Evolutionary conservation across 2,797 vertebrate species (phyloP).

Genomic region (Manis javanica): DNA sequence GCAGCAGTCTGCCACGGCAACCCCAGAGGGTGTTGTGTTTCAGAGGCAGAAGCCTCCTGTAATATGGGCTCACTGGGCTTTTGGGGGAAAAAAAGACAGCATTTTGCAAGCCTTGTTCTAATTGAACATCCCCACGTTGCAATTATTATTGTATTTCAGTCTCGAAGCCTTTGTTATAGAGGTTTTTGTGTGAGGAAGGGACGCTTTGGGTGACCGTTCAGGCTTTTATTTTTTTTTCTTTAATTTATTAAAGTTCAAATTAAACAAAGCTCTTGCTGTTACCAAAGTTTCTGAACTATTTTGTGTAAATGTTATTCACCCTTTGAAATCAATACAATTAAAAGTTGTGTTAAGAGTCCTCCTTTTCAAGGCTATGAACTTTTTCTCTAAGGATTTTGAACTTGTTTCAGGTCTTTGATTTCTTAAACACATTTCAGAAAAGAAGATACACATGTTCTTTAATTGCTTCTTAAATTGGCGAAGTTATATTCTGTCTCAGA

Average conservation of each 20-base stretch:
- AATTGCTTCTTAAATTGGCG: conserved; percentile 80
- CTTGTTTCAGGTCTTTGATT: conserved; percentile 84
- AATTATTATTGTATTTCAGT: conserved; percentile 53
- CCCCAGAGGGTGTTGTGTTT: conserved; percentile 53
- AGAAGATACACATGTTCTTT: conserved; percentile 77
- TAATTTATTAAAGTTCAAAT: conserved; percentile 85
- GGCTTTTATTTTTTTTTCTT: conserved; percentile 74
- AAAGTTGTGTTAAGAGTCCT: conserved; percentile 63
- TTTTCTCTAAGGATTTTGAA: conserved; percentile 78
- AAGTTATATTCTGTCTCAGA: conserved; percentile 61
- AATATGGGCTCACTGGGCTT: conserved; percentile 30
- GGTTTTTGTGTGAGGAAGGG: conserved; percentile 63
- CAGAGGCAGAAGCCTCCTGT: background rate
- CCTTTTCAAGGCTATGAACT: conserved; percentile 78
- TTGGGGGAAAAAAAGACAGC: background rate
- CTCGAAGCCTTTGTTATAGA: conserved; percentile 66
- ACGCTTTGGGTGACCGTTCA: conserved; percentile 69
- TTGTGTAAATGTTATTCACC: conserved; percentile 75
- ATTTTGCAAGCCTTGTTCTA: conserved; percentile 63
- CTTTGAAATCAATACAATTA: conserved; percentile 83
- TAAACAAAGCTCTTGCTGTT: conserved; percentile 83
- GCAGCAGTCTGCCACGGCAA: background rate
- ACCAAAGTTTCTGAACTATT: conserved; percentile 79
- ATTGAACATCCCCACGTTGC: conserved; percentile 62
- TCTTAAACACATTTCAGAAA: conserved; percentile 80